Evolutionary conservation across 2,797 vertebrate genomes (phyloP), one percentile per base, ranked within the genome.

Genomic region (Lagocephalus sceleratus): DNA sequence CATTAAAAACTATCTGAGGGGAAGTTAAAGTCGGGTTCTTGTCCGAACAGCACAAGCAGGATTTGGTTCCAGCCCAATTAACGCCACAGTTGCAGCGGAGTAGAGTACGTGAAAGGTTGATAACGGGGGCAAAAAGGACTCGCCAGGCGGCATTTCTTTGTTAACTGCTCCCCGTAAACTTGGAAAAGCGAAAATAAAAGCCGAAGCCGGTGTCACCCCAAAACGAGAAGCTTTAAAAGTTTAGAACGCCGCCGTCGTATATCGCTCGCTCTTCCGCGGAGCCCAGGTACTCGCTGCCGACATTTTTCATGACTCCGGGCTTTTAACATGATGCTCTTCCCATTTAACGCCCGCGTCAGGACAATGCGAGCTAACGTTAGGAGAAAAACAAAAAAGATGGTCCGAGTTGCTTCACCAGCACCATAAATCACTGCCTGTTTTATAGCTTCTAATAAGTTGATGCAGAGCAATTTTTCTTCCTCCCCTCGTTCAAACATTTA

Each of bases 401-500:
- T 86, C 85, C 44, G 89, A 90, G 85, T 88, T 88, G 80, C 75
- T 88, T 72, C 71, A 71, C 68, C 17, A 79, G 86, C 85, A 46
- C 51, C 71, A 85, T 91, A 90, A 91, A 93, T 93, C 89, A 91
- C 71, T 75, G 75, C 74, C 78, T 80, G 71, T 91, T 89, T 93
- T 92, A 93, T 88, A 82, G 89, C 87, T 79, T 90, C 89, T 92
- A 93, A 93, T 93, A 93, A 92, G 92, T 91, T 92, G 91, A 93
- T 92, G 92, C 89, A 90, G 89, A 88, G 88, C 90, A 86, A 91
- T 92, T 91, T 90, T 89, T 92, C 92, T 90, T 90, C 76, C 84
- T 87, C 85, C 86, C 86, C 88, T 91, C 89, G 85, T 90, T 91
- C 89, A 89, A 90, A 90, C 91, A 91, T 93, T 93, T 92, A 91